These are phyloP conservation scores for Stictonetta naevosa DNA, from an alignment of 2,113 vertebrate genomes.

Conservation along the genomic window DNA sequence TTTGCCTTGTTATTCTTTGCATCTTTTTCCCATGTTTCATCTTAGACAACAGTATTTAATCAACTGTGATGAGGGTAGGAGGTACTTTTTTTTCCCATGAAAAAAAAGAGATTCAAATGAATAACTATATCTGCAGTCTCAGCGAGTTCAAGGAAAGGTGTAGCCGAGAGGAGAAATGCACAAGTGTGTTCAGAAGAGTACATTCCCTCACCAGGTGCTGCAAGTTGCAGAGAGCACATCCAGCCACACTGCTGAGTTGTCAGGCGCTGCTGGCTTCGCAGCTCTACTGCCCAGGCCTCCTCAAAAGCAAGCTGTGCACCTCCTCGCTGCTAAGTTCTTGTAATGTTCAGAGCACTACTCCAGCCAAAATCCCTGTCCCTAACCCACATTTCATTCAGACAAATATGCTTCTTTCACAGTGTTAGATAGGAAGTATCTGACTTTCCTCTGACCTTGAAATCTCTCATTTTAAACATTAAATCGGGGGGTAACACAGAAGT, in stretches of 20 bases:
- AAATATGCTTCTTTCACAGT: accelerated
- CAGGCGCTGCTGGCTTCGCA: accelerated
- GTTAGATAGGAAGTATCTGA: background rate
- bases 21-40: background rate
- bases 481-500: background rate
- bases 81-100: background rate
- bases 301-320: background rate
- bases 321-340: accelerated
- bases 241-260: too few relatives aligned
- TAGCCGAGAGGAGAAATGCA: background rate
- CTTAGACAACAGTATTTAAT: background rate
- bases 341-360: accelerated
- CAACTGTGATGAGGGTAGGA: accelerated
- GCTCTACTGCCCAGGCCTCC: accelerated
- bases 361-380: background rate
- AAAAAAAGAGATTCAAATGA: background rate
- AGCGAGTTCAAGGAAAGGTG: background rate
- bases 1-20: background rate
- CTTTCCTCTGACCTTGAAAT: accelerated
- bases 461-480: background rate
- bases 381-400: background rate
- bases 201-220: background rate
- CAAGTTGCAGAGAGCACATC: background rate
- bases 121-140: background rate
- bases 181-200: background rate